phyloP scores from a whole-genome alignment of 2,888 invertebrate genomes.

The Orthonychiurus folsomi region DNA sequence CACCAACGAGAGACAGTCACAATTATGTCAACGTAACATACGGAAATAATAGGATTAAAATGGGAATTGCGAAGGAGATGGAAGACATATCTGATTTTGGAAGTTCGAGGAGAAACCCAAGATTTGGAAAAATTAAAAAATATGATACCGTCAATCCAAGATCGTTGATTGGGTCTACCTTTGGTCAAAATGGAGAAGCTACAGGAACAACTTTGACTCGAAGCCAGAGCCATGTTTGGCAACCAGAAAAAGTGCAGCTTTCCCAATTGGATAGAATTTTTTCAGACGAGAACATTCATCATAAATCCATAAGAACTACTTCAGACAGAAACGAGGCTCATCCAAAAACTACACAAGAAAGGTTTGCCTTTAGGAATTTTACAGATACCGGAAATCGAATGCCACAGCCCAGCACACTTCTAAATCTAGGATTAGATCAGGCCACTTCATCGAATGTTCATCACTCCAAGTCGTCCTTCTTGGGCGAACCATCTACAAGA shows the following conservation, averaged over 20 bases:
- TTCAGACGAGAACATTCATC: slow-evolving; percentile 32
- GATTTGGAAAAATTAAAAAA: slow-evolving; percentile 27
- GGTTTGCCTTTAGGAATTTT: background rate
- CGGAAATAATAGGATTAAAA: slow-evolving; percentile 25
- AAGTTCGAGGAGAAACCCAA: slow-evolving; percentile 10
- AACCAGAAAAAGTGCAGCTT: slow-evolving; percentile 19
- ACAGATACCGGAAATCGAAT: background rate
- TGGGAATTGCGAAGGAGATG: slow-evolving; percentile 29
- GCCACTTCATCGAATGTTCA: background rate
- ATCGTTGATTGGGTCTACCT: slow-evolving; percentile 18
- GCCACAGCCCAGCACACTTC: background rate
- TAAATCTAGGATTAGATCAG: background rate
- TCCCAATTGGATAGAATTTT: slow-evolving; percentile 27
- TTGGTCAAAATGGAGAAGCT: slow-evolving; percentile 2
- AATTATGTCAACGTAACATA: slow-evolving; percentile 22
- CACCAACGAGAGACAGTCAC: background rate
- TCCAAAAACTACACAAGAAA: background rate
- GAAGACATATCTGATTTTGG: slow-evolving; percentile 18
- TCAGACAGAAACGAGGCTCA: background rate
- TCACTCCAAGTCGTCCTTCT: background rate
- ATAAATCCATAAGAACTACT: background rate
- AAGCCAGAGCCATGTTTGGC: slow-evolving; percentile 39
- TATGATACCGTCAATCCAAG: slow-evolving; percentile 36
- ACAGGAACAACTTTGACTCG: slow-evolving; percentile 28
- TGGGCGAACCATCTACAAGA: slow-evolving; percentile 22